Conservation (phyloP, 2,888 invertebrate species). For the Drosophila monieri region DNA sequence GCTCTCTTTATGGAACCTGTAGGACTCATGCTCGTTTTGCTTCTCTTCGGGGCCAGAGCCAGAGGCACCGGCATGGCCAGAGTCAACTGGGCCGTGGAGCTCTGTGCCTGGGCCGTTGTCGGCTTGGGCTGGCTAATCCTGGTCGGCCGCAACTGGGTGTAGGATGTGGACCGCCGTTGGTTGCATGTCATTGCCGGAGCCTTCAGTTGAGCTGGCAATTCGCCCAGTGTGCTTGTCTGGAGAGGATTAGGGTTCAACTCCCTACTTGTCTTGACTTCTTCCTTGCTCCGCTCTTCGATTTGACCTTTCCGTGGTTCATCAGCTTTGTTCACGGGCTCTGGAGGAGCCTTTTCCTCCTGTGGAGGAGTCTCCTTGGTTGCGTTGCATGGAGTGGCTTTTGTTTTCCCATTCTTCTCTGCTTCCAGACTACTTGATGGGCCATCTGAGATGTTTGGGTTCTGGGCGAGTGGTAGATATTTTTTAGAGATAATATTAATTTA, state of each 20-base stretch:
- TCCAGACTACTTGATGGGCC: background rate
- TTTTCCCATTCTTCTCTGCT: background rate
- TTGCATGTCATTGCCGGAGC: slow-evolving; percentile 62
- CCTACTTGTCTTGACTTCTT: background rate
- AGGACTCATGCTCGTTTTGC: slow-evolving; percentile 81
- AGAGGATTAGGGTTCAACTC: slow-evolving; percentile 4
- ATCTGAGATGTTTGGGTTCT: background rate
- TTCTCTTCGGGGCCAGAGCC: slow-evolving; percentile 74
- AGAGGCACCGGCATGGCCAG: slow-evolving; percentile 65
- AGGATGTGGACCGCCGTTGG: slow-evolving; percentile 83
- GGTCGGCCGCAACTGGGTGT: slow-evolving; percentile 60
- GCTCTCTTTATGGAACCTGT: slow-evolving; percentile 86
- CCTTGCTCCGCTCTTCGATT: background rate
- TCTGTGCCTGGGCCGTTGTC: slow-evolving; percentile 64
- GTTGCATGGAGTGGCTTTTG: background rate
- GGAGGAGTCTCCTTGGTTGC: background rate
- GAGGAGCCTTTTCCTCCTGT: background rate
- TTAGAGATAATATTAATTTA: background rate
- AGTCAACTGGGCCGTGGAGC: slow-evolving; percentile 64
- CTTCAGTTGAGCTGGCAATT: slow-evolving; percentile 39
- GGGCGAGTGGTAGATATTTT: background rate
- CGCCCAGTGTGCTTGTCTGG: slow-evolving; percentile 24
- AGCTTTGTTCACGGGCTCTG: background rate
- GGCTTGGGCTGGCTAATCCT: slow-evolving; percentile 67
- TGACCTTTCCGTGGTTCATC: background rate